Evolutionary conservation across 2,113 vertebrate genomes (phyloP).

Genomic region (Verasper variegatus): DNA sequence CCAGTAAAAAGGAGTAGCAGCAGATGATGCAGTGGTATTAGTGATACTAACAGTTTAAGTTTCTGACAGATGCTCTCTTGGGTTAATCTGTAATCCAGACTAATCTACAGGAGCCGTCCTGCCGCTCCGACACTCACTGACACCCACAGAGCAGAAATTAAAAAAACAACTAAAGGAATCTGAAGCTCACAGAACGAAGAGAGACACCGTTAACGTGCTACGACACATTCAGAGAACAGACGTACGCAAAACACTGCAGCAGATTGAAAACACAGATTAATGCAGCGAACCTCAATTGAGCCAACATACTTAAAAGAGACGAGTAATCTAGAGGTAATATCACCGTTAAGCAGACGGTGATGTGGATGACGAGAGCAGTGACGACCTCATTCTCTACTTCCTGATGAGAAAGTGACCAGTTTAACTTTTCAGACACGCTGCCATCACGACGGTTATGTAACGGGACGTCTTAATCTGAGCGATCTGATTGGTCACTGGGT

Average conservation of each 20-base stretch:
- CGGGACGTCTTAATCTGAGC: slow-evolving; percentile 7
- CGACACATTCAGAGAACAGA: background rate
- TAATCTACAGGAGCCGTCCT: slow-evolving; percentile 47
- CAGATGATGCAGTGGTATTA: background rate
- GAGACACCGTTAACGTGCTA: background rate
- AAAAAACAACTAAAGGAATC: background rate
- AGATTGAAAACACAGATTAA: background rate
- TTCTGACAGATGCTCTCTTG: slow-evolving; percentile 52
- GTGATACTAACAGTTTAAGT: slow-evolving; percentile 10
- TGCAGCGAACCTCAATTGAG: slow-evolving; percentile 8
- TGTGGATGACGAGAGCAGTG: background rate
- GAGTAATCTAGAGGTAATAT: background rate
- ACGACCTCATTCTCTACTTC: background rate
- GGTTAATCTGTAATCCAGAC: slow-evolving; percentile 69
- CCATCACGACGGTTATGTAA: slow-evolving; percentile 28
- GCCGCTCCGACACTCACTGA: slow-evolving; percentile 14
- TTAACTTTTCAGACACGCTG: slow-evolving; percentile 4
- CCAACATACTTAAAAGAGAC: background rate
- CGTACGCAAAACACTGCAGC: background rate
- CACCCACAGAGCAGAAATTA: background rate
- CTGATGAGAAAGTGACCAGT: background rate
- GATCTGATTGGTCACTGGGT: slow-evolving; percentile 38
- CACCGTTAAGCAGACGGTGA: background rate
- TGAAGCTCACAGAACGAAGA: background rate
- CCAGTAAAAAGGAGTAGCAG: background rate